Conservation (phyloP, 2,888 invertebrate genomes). For the Eupithecia subfuscata region DNA sequence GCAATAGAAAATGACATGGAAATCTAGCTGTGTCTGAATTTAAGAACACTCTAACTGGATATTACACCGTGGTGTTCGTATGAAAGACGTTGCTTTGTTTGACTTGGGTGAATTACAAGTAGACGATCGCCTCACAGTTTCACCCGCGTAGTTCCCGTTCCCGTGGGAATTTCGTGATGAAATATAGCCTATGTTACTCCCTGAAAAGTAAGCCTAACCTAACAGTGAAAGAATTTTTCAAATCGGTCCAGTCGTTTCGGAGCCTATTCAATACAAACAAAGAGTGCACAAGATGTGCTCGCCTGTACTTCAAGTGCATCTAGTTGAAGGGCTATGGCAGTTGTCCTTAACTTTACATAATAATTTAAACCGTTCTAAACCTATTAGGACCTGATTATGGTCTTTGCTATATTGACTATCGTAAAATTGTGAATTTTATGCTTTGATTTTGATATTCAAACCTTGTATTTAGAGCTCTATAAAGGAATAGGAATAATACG, state of each 20-base stretch:
- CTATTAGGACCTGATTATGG: slow-evolving; percentile 41
- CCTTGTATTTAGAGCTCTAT: background rate
- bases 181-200: too few relatives aligned
- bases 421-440: slow-evolving; percentile 20
- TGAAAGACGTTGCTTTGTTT: too few relatives aligned
- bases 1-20: background rate
- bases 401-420: slow-evolving; percentile 18
- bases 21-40: background rate
- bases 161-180: too few relatives aligned
- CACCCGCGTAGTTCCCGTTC: too few relatives aligned
- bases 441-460: background rate
- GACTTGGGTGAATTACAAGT: background rate
- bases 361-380: slow-evolving; percentile 56
- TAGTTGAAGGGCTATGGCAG: slow-evolving; percentile 63
- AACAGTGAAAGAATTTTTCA: too few relatives aligned
- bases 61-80: too few relatives aligned
- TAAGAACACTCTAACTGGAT: too few relatives aligned
- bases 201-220: too few relatives aligned
- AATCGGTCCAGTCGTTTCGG: too few relatives aligned
- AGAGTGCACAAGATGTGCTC: too few relatives aligned
- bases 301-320: slow-evolving; percentile 61
- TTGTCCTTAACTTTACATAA: slow-evolving; percentile 66
- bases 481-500: background rate
- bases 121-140: too few relatives aligned
- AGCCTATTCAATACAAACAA: too few relatives aligned